These are phyloP conservation scores for Panurus biarmicus DNA, from an alignment of 2,113 vertebrate genomes.

Conservation along the genomic window DNA sequence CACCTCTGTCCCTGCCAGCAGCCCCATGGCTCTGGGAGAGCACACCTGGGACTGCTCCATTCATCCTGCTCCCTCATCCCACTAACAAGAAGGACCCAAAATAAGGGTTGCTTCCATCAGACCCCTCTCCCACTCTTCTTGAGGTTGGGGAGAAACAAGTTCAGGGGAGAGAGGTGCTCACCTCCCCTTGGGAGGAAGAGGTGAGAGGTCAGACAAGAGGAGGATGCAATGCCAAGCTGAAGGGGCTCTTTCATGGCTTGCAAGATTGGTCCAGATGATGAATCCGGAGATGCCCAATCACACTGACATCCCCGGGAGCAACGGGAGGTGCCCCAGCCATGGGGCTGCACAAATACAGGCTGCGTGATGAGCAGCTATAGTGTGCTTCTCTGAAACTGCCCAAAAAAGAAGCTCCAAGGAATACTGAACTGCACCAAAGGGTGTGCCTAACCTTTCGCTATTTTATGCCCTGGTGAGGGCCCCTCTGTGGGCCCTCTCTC, in stretches of 20 bases:
- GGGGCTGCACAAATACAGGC: not conserved
- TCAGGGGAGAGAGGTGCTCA: fast-evolving
- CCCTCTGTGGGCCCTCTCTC: fast-evolving
- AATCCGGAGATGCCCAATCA: not conserved
- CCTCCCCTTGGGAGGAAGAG: not conserved
- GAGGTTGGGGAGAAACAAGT: not conserved
- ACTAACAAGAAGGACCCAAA: not conserved
- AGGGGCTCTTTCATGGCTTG: not conserved
- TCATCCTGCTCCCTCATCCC: fast-evolving
- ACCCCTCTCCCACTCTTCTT: not conserved
- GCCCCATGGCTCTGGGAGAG: fast-evolving
- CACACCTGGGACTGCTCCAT: too few relatives aligned
- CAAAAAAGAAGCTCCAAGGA: not conserved
- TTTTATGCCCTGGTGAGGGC: not conserved
- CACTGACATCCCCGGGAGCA: not conserved
- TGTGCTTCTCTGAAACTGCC: not conserved
- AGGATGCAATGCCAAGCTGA: fast-evolving
- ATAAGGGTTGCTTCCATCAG: not conserved
- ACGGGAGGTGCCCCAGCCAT: not conserved
- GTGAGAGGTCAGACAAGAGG: not conserved
- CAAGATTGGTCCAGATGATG: not conserved
- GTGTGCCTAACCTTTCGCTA: fast-evolving
- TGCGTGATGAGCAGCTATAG: fast-evolving
- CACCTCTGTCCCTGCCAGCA: not conserved
- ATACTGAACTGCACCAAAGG: fast-evolving